A percentile compares a stretch with the other conserved stretches of the same genome.
phyloP scores from a whole-genome alignment of 1,140 invertebrate genomes.

The Diachasmimorpha longicaudata region DNA sequence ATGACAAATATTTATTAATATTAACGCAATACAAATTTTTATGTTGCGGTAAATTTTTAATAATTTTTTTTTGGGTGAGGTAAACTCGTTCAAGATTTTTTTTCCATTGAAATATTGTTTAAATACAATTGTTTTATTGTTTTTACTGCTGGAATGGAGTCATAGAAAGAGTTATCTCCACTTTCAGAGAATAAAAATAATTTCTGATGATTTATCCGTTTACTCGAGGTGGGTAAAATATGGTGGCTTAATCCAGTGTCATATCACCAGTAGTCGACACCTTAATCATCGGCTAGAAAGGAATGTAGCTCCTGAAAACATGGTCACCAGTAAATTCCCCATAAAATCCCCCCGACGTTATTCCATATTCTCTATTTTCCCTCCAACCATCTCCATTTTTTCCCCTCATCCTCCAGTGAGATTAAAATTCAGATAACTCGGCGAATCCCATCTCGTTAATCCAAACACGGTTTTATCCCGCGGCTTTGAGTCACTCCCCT shows the following conservation, averaged over 20 bases:
- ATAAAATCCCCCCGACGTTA: not conserved
- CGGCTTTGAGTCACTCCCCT: not conserved
- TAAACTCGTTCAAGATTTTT: too few species aligned
- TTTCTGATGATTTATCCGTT: not conserved
- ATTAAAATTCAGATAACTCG: not conserved
- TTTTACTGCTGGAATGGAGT: too few species aligned
- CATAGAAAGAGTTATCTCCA: too few species aligned
- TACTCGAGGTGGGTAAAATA: not conserved
- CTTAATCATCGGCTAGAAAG: not conserved
- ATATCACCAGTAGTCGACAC: not conserved
- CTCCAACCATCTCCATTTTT: not conserved
- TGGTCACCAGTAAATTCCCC: not conserved
- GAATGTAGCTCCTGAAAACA: not conserved
- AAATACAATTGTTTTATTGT: too few species aligned
- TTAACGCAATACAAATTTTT: too few species aligned
- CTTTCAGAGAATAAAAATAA: too few species aligned
- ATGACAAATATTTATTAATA: too few species aligned
- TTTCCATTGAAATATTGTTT: too few species aligned
- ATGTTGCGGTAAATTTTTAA: too few species aligned
- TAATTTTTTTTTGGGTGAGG: too few species aligned
- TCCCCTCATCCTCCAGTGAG: not conserved
- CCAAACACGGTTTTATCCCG: not conserved
- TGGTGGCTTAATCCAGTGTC: not conserved
- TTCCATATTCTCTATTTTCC: not conserved
- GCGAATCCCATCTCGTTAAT: constrained; percentile 1